A percentile compares a stretch with the other conserved stretches of the same genome.
Conservation (phyloP, 2,113 vertebrate species). For the Ageneiosus marmoratus region DNA sequence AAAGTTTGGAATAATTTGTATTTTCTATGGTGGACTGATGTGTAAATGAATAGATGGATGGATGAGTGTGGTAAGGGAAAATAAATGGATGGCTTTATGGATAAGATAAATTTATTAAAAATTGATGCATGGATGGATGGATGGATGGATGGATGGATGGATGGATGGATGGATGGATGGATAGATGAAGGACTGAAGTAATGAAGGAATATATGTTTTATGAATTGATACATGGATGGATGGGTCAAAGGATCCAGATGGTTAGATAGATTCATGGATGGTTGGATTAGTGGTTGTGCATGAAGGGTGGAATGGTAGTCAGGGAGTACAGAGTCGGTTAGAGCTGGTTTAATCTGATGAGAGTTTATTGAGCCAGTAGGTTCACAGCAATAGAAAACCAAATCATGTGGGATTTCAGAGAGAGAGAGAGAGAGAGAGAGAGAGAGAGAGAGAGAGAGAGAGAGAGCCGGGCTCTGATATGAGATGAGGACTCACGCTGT, state of each 20-base stretch:
- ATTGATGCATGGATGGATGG: neutral
- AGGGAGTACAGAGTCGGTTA: slow-evolving; percentile 28
- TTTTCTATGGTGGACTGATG: neutral
- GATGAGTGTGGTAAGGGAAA: neutral
- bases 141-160: neutral
- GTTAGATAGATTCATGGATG: neutral
- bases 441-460: slow-evolving; percentile 6
- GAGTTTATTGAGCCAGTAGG: slow-evolving; percentile 61
- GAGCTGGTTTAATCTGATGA: slow-evolving; percentile 59
- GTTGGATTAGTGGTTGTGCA: neutral
- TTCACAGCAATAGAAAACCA: slow-evolving; percentile 55
- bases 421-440: neutral
- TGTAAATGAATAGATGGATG: neutral
- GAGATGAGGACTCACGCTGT: slow-evolving; percentile 11
- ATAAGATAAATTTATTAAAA: neutral
- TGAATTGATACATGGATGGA: neutral
- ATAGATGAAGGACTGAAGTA: neutral
- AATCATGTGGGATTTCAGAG: slow-evolving; percentile 32
- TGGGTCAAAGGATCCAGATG: neutral
- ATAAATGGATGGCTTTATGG: neutral
- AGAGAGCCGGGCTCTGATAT: neutral
- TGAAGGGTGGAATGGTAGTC: slow-evolving; percentile 1
- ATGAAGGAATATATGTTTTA: neutral
- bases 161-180: neutral
- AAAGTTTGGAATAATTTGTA: too few relatives aligned